Conservation (phyloP, 2,797 vertebrate genomes). For the Tauraco hartlaubi region DNA sequence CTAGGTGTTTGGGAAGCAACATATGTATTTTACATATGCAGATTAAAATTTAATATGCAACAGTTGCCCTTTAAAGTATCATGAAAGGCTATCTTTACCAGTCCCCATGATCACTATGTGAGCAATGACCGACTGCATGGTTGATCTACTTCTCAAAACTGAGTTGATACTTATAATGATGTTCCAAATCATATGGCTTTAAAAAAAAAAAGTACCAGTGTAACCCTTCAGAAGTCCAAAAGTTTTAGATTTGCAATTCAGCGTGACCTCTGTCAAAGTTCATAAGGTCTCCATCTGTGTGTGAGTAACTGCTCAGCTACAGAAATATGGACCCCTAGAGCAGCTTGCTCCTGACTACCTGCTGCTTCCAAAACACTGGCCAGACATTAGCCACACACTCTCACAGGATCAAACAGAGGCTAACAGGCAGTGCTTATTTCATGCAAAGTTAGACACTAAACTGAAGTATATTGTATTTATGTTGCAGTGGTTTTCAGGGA, state of each 20-base stretch:
- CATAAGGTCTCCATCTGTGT: constrained; percentile 95
- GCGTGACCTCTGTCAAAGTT: constrained; percentile 93
- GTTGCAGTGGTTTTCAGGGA: constrained; percentile 43
- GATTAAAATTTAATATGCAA: background rate
- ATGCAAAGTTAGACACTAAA: constrained; percentile 81
- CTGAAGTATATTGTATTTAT: constrained; percentile 68
- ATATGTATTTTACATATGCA: background rate
- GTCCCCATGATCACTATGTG: background rate
- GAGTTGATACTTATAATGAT: constrained; percentile 17
- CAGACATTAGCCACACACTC: constrained; percentile 92
- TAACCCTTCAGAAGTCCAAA: constrained; percentile 76
- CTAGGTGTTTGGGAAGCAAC: background rate
- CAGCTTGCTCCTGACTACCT: constrained; percentile 94
- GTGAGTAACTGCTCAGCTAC: constrained; percentile 87
- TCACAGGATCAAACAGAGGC: constrained; percentile 94
- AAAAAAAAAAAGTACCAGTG: constrained; percentile 32
- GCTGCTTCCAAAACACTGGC: constrained; percentile 98
- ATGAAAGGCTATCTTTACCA: background rate
- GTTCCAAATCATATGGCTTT: constrained; percentile 34
- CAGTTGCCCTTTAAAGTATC: background rate
- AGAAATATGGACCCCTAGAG: constrained; percentile 91
- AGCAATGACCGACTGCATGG: background rate
- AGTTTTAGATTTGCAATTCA: constrained; percentile 91
- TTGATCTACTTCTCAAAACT: background rate
- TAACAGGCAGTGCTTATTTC: constrained; percentile 89